A percentile compares a stretch with the other conserved stretches of the same genome.
phyloP scores from a whole-genome alignment of 2,797 vertebrate genomes.

The Adelosebastes latens region DNA sequence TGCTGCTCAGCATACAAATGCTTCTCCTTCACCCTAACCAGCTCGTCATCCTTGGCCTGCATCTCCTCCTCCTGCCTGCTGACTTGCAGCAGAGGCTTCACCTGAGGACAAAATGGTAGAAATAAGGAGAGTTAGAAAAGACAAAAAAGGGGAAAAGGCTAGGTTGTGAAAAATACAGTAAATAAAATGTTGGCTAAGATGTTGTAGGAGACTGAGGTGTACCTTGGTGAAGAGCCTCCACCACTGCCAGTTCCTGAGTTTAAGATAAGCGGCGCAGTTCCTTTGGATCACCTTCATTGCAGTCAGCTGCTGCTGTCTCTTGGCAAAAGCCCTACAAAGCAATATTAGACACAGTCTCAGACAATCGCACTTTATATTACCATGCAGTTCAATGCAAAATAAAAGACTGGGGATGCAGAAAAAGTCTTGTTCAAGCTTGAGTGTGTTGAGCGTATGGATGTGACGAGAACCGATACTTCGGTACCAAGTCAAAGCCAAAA shows the following conservation, averaged over 20 bases:
- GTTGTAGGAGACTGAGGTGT: neutral
- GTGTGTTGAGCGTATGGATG: too few species aligned
- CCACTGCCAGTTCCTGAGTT: slow-evolving; percentile 99
- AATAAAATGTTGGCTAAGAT: neutral
- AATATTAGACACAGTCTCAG: neutral
- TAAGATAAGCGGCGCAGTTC: slow-evolving; percentile 97
- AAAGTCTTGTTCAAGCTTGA: too few species aligned
- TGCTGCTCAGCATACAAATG: slow-evolving; percentile 88
- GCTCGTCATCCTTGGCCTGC: slow-evolving; percentile 94
- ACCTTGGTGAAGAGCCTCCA: slow-evolving; percentile 99
- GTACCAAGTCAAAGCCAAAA: too few species aligned
- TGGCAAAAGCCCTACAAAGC: slow-evolving; percentile 90
- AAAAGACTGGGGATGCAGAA: neutral
- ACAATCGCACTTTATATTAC: neutral
- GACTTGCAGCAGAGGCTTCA: slow-evolving; percentile 96
- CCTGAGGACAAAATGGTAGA: slow-evolving; percentile 74
- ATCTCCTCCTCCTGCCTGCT: slow-evolving; percentile 98
- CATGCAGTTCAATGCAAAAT: neutral
- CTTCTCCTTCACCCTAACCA: slow-evolving; percentile 91
- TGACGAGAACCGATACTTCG: too few species aligned
- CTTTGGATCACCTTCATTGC: slow-evolving; percentile 99
- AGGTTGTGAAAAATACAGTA: neutral
- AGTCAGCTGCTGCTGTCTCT: slow-evolving; percentile 95
- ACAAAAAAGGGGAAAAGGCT: neutral
- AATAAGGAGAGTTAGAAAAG: neutral